Conservation (phyloP, 2,113 vertebrate species). For the Bubalus kerabau region DNA sequence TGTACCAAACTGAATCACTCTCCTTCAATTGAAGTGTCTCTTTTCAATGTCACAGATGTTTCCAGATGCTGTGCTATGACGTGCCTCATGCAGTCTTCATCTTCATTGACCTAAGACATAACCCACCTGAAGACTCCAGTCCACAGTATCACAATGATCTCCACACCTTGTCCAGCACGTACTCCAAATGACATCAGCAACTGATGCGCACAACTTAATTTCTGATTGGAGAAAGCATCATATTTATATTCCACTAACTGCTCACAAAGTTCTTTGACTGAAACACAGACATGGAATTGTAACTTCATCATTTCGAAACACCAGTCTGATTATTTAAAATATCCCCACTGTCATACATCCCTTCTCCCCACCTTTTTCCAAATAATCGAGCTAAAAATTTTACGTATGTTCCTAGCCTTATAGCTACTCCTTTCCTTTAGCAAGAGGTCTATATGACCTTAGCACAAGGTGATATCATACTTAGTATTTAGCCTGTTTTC, state of each 20-base stretch:
- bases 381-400: background rate
- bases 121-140: background rate
- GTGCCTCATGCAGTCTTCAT: background rate
- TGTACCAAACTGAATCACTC: background rate
- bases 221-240: background rate
- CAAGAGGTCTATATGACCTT: background rate
- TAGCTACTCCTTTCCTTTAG: background rate
- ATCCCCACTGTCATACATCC: background rate
- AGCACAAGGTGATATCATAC: background rate
- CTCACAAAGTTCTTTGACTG: background rate
- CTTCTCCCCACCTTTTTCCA: background rate
- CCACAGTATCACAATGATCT: background rate
- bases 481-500: background rate
- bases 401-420: background rate
- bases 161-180: background rate
- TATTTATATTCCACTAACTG: background rate
- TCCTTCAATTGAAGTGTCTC: background rate
- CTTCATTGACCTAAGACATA: background rate
- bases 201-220: background rate
- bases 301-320: background rate
- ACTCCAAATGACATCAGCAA: background rate
- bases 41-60: background rate
- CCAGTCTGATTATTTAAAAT: background rate
- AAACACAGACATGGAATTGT: background rate
- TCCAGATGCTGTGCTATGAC: background rate